Evolutionary conservation across 2,113 vertebrate species (phyloP).

Genomic region (Ceyx melanurus): DNA sequence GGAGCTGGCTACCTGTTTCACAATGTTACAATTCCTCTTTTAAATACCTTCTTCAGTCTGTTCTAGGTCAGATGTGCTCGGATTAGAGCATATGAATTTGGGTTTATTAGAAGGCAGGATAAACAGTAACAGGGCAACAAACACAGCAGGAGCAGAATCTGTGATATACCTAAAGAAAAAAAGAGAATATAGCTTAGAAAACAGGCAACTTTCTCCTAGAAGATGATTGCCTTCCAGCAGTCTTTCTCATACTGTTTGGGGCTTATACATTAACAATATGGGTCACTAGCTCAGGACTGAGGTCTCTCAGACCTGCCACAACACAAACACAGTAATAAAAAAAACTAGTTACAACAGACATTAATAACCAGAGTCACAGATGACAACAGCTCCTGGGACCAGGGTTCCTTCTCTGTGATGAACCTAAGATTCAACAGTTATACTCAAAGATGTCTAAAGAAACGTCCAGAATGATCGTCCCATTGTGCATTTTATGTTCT

Average conservation of each 20-base stretch:
- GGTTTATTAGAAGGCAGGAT: constrained; percentile 87
- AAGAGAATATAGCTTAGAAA: not conserved
- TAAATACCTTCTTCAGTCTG: constrained; percentile 75
- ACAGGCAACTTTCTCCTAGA: not conserved
- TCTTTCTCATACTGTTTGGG: not conserved
- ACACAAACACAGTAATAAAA: not conserved
- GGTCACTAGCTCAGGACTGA: not conserved
- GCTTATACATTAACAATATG: not conserved
- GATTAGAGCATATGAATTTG: constrained; percentile 70
- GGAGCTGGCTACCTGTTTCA: not conserved
- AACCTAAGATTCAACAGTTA: not conserved
- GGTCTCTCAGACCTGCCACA: not conserved
- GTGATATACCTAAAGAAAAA: constrained; percentile 81
- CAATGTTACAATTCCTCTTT: not conserved
- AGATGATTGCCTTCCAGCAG: not conserved
- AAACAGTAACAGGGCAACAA: constrained; percentile 81
- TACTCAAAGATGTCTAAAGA: not conserved
- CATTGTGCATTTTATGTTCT: not conserved
- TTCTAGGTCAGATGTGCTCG: constrained; percentile 62
- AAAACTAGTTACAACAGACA: not conserved
- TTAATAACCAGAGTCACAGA: not conserved
- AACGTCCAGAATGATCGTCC: not conserved
- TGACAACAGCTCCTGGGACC: not conserved
- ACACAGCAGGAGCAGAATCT: constrained; percentile 72
- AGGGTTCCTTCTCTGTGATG: not conserved